Base-by-base conservation (phyloP, 2,113 vertebrate species). In the Chaenogobius annularis region DNA sequence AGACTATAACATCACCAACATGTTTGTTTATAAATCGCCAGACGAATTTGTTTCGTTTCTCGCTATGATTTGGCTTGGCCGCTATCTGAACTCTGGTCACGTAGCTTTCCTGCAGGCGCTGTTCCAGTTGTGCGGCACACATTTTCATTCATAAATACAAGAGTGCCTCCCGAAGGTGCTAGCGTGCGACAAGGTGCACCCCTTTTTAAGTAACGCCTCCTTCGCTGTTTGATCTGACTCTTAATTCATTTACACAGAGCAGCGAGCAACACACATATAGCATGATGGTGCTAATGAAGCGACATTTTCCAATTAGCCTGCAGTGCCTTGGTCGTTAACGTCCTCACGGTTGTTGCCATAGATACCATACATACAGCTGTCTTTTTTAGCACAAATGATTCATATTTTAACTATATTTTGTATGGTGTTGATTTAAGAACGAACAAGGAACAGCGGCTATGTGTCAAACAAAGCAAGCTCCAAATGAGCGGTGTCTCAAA, bases 61-160 rank as follows among this genome's bases (percentile, higher is more conserved):
- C 11, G 50, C 6, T 64, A 4, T 58, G 72, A 66, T n/a, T 59
- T 37, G 17, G 55, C 64, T 37, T 73, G 68, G 69, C 75, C 84
- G 70, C 20, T 73, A 78, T 81, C 52, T 78, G 73, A 85, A 83
- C 75, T 61, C 82, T 1, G 78, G 79, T 88, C 85, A 86, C 82
- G 73, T 82, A 14, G 22, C 40, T 67, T 40, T 72, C 73, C 75
- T 81, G 82, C 79, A 72, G 80, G 79, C 72, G 0, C 69, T 66
- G 3, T 78, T 77, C 72, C 62, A 31, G 73, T 64, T 84, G 75
- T 67, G 81, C 81, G 62, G 77, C 77, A 69, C 74, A 82, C 80
- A 77, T 81, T 85, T 88, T 72, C 88, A 89, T 90, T 91, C 90
- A 89, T 85, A 86, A 88, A 89, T 80, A 83, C 69, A 77, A 59